Evolutionary conservation across 2,113 vertebrate species (phyloP).

Genomic region (Neoarius graeffei): DNA sequence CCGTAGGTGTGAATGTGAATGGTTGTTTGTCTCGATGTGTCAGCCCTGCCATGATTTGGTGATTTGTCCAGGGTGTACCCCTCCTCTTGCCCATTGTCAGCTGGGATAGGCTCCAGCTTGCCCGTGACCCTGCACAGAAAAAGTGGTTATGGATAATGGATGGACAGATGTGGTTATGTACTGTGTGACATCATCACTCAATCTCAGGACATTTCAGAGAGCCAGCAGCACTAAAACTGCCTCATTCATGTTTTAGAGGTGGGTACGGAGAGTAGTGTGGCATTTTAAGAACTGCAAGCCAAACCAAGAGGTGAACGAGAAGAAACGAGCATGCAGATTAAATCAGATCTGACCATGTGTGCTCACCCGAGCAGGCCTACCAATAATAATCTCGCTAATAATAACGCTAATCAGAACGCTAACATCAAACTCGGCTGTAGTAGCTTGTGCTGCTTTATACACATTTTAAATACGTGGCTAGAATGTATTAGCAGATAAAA

Average conservation of each 20-base stretch:
- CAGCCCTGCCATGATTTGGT: too few relatives aligned
- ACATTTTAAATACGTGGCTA: neutral
- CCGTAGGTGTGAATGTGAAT: too few relatives aligned
- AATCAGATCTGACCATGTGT: neutral
- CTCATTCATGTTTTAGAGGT: neutral
- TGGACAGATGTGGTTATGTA: too few relatives aligned
- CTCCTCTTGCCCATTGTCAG: too few relatives aligned
- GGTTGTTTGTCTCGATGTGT: too few relatives aligned
- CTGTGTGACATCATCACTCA: too few relatives aligned
- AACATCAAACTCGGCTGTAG: slow-evolving; percentile 20
- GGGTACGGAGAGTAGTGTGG: neutral
- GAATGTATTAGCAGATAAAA: slow-evolving; percentile 43
- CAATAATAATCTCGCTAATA: neutral
- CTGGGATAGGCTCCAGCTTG: too few relatives aligned
- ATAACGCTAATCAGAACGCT: neutral
- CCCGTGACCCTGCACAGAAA: too few relatives aligned
- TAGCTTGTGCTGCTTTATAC: neutral
- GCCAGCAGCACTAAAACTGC: too few relatives aligned
- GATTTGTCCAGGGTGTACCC: too few relatives aligned
- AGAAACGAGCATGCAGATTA: neutral
- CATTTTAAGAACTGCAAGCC: neutral
- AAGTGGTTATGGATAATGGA: too few relatives aligned
- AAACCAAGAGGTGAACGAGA: neutral
- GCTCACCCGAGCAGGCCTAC: neutral
- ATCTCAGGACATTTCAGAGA: too few relatives aligned